Evolutionary conservation across 2,113 vertebrate genomes (phyloP).

Genomic region (Morone chrysops): DNA sequence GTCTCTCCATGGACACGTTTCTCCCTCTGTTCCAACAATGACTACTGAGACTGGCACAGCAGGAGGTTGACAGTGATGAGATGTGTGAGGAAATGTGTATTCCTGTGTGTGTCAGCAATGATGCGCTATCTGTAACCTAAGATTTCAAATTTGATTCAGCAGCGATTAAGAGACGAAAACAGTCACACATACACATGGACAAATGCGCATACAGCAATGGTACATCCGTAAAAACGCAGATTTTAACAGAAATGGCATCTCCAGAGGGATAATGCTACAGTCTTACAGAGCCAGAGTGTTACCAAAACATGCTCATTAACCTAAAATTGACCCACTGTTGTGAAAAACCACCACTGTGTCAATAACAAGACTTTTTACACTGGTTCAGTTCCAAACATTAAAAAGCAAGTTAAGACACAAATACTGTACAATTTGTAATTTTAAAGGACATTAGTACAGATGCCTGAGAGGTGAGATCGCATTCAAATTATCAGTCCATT

Average conservation of each 20-base stretch:
- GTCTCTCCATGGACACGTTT: slow-evolving; percentile 14
- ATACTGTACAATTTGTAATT: not conserved
- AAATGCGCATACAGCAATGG: not conserved
- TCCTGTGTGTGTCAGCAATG: slow-evolving; percentile 53
- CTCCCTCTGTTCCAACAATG: slow-evolving; percentile 37
- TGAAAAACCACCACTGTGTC: too few species aligned
- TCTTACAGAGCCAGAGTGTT: not conserved
- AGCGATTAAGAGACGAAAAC: slow-evolving; percentile 22
- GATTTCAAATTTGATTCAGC: slow-evolving; percentile 34
- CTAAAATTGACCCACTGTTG: too few species aligned
- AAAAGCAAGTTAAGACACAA: not conserved
- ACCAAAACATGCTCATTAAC: too few species aligned
- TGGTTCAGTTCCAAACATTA: not conserved
- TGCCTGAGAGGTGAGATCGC: not conserved
- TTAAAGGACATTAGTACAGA: not conserved
- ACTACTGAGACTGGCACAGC: slow-evolving; percentile 52
- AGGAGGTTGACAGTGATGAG: slow-evolving; percentile 62
- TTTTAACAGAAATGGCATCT: not conserved
- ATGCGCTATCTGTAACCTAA: slow-evolving; percentile 29
- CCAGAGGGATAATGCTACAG: not conserved
- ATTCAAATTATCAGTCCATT: not conserved
- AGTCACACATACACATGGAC: not conserved
- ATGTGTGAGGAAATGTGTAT: slow-evolving; percentile 49
- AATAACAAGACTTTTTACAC: not conserved
- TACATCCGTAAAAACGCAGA: not conserved